A percentile compares a stretch with the other conserved stretches of the same genome.
Conservation (phyloP, 2,888 invertebrate genomes). For the Drosophila eohydei region DNA sequence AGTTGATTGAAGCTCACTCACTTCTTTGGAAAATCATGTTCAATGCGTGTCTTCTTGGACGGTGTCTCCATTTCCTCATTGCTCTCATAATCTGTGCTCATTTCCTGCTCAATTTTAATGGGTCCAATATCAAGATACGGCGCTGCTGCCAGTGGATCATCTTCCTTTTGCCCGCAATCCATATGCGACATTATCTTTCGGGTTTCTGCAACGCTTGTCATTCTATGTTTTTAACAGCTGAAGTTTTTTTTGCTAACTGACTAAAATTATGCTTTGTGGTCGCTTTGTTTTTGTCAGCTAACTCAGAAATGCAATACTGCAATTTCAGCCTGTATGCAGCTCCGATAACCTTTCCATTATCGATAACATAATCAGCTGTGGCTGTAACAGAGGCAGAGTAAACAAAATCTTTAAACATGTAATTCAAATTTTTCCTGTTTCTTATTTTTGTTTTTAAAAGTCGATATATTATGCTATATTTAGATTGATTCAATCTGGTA, state of each 20-base stretch:
- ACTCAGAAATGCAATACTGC: background rate
- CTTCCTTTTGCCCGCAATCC: background rate
- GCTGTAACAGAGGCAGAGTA: background rate
- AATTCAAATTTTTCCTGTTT: background rate
- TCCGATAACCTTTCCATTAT: slow-evolving; percentile 9
- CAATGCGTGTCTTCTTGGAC: background rate
- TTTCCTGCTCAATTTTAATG: slow-evolving; percentile 12
- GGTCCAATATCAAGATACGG: background rate
- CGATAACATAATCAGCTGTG: slow-evolving; percentile 3
- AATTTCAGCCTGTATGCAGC: background rate
- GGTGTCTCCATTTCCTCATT: slow-evolving; percentile 7
- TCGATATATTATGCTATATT: no score
- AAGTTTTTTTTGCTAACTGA: background rate
- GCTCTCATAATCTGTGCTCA: slow-evolving; percentile 14
- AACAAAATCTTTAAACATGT: background rate
- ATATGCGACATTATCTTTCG: background rate
- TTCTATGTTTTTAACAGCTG: background rate
- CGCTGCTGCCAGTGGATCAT: background rate
- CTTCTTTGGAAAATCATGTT: slow-evolving; percentile 3
- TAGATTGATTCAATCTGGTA: no score
- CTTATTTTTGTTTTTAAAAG: background rate
- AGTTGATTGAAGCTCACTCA: background rate
- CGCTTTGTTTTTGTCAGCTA: background rate
- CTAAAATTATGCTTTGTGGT: background rate
- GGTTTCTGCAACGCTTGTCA: background rate